Evolutionary conservation across 2,113 vertebrate species (phyloP).

Genomic region (Alouatta palliata): DNA sequence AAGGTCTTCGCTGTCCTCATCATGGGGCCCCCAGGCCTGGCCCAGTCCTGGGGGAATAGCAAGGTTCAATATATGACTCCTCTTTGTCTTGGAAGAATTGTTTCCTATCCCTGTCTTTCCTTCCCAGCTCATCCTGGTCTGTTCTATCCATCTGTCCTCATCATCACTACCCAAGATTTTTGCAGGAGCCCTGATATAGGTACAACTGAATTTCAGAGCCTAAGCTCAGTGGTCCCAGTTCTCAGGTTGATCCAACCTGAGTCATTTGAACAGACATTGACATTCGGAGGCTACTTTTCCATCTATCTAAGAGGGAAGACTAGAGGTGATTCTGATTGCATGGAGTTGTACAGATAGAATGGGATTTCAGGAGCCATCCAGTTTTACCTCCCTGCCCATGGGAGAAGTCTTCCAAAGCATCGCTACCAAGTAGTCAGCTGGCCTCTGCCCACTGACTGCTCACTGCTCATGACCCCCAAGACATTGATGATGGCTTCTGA

Average conservation of each 20-base stretch:
- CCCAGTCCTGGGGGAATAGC: not conserved
- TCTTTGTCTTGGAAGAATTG: not conserved
- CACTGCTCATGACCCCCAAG: too few species aligned
- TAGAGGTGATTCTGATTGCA: not conserved
- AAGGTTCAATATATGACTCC: accelerated
- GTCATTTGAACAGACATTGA: not conserved
- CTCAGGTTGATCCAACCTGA: not conserved
- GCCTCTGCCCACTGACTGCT: not conserved
- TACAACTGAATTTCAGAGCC: not conserved
- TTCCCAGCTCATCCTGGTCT: not conserved
- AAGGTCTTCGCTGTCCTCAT: not conserved
- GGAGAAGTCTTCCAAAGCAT: not conserved
- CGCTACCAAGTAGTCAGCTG: not conserved
- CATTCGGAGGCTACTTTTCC: not conserved
- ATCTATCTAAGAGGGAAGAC: not conserved
- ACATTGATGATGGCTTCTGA: accelerated
- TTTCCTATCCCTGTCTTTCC: accelerated
- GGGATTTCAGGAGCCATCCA: not conserved
- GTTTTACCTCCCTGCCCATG: not conserved
- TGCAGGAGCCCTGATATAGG: not conserved
- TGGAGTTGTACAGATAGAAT: accelerated
- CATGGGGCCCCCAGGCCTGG: accelerated
- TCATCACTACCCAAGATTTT: not conserved
- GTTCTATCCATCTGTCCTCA: not conserved
- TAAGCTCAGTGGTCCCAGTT: accelerated